A percentile compares a stretch with the other conserved stretches of the same genome.
Evolutionary conservation across 1,140 invertebrate species (phyloP).

Genomic region (Temnothorax longispinosus): DNA sequence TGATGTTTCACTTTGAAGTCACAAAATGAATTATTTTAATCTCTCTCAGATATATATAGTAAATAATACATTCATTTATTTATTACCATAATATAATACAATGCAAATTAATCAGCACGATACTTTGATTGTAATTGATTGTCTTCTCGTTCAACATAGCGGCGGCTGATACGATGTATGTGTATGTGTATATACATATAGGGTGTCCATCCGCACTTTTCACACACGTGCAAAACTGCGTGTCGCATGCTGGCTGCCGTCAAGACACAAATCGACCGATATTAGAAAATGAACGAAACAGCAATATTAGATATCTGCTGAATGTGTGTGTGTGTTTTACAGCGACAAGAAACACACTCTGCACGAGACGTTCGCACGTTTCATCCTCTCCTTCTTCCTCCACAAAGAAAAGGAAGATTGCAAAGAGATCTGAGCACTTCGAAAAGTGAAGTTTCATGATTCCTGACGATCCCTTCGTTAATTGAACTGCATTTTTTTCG

Average conservation of each 20-base stretch:
- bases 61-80: neutral
- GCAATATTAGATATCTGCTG: conserved; percentile 52
- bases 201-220: neutral
- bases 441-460: conserved; percentile 26
- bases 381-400: conserved; percentile 30
- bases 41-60: neutral
- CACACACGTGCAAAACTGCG: conserved; percentile 63
- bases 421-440: conserved; percentile 26
- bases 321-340: conserved; percentile 69
- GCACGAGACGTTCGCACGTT: conserved; percentile 77
- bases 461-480: neutral
- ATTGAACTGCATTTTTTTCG: conserved; percentile 14
- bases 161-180: conserved; percentile 10
- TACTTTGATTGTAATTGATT: conserved; percentile 8
- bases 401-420: conserved; percentile 45
- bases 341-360: conserved; percentile 58
- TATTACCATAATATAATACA: neutral
- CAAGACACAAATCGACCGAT: conserved; percentile 28
- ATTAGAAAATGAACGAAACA: conserved; percentile 27
- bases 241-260: conserved; percentile 75
- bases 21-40: conserved; percentile 7
- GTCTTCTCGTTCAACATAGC: conserved; percentile 2
- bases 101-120: neutral
- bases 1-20: neutral
- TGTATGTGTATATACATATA: conserved; percentile 7